Base-by-base conservation (phyloP, 2,113 vertebrate species). In the Strix aluco region DNA sequence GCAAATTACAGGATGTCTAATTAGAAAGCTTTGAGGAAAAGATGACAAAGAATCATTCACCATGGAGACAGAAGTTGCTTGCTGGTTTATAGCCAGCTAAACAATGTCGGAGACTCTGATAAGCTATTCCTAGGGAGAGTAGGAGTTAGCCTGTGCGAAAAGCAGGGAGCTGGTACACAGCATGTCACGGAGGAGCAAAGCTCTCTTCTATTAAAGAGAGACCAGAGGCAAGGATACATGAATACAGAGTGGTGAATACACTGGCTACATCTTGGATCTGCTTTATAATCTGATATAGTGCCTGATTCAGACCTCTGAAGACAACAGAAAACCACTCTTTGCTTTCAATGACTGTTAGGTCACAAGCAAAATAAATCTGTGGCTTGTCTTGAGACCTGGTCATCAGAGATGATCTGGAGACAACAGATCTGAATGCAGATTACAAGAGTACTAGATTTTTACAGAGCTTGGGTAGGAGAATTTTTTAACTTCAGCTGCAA, bases 21-120 rank as follows among this genome's bases (percentile, higher is more conserved):
- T 98, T 97, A 97, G 96, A 93, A 97, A 94, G 96, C 97, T 97
- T 98, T 97, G 97, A 97, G 95, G 90, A 96, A 96, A 97, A 98
- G 94, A 97, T 97, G 97, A 97, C 97, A 97, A 97, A 97, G 97
- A 96, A 96, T 94, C 88, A 78, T 96, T 98, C 97, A 97, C 97
- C 96, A 98, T 97, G 97, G 98, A 95, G 96, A 98, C 97, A 77
- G 95, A 95, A 97, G 90, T 96, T 94, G 92, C 96, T 92, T 91
- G 95, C 92, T 97, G 95, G 92, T 95, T 97, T 97, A 80, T 86
- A 96, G 96, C 97, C 95, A 96, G 84, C 96, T 94, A 96, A 95
- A 97, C 97, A 97, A 97, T 96, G 95, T 96, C 2, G 10, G 88
- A 51, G 94, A 88, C 86, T 96, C 90, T 82, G 95, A 96, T 96